Conservation (phyloP, 2,113 vertebrate genomes). For the Pomatorhinus ruficollis region DNA sequence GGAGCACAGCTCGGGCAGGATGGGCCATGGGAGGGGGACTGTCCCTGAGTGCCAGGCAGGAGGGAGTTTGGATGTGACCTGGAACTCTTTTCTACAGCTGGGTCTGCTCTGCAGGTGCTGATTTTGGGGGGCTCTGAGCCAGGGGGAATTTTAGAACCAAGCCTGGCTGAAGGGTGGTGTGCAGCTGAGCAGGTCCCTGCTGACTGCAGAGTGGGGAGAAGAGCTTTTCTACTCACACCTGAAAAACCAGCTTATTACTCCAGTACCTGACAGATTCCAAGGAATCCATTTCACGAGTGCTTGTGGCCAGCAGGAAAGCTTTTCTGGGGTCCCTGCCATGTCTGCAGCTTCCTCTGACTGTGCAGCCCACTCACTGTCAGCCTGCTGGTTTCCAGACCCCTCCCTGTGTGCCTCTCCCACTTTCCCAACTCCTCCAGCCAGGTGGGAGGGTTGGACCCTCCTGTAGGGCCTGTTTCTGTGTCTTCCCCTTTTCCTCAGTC, state of each 20-base stretch:
- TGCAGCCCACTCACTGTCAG: fast-evolving
- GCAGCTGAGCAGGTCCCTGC: neutral
- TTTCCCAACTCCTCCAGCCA: fast-evolving
- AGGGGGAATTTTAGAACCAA: neutral
- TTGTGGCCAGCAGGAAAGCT: neutral
- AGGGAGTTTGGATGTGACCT: neutral
- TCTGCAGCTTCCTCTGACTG: neutral
- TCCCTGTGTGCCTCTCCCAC: neutral
- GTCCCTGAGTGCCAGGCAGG: neutral
- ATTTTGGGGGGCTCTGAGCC: neutral
- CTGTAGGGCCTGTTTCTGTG: neutral
- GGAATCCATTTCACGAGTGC: neutral
- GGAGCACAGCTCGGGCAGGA: neutral
- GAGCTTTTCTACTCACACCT: neutral
- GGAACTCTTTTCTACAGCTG: neutral
- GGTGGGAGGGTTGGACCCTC: neutral
- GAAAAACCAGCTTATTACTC: neutral
- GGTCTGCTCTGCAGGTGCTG: neutral
- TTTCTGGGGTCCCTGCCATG: neutral
- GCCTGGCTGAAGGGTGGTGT: neutral
- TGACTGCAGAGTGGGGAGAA: neutral
- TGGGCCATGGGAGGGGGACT: fast-evolving
- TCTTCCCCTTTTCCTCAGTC: neutral
- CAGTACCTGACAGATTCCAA: neutral
- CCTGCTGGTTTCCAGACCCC: neutral